phyloP scores from a whole-genome alignment of 2,888 invertebrate species.

The Halocaridina rubra region DNA sequence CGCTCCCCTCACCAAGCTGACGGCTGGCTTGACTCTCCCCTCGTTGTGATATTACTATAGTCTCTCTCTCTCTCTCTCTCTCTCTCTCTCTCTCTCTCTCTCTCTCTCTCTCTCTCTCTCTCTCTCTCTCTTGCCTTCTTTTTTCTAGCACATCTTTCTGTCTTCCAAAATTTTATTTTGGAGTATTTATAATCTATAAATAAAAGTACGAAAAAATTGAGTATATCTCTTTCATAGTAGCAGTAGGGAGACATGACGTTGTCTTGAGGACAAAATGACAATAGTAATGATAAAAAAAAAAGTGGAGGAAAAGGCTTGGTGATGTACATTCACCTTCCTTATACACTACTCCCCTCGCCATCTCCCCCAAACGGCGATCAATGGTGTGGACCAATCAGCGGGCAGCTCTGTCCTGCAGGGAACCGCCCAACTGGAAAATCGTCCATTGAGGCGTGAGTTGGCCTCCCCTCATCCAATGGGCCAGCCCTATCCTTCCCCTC shows the following conservation, averaged over 20 bases:
- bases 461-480: conserved; percentile 15
- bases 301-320: not conserved
- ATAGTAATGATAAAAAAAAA: not conserved
- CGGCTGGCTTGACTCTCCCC: not conserved
- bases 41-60: not conserved
- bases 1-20: not conserved
- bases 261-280: not conserved
- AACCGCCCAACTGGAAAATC: conserved; percentile 59
- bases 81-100: not conserved
- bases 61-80: not conserved
- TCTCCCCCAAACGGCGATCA: conserved; percentile 40
- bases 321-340: not conserved
- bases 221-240: no score
- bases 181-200: no score
- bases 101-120: not conserved
- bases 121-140: not conserved
- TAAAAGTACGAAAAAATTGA: no score
- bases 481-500: not conserved
- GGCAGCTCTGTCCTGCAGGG: conserved; percentile 58
- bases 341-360: not conserved
- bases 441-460: conserved; percentile 57
- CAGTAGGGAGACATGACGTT: not conserved
- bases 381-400: conserved; percentile 58
- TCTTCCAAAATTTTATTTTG: no score
- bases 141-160: no score